Conservation (phyloP, 2,113 vertebrate genomes). For the Gadus chalcogrammus region DNA sequence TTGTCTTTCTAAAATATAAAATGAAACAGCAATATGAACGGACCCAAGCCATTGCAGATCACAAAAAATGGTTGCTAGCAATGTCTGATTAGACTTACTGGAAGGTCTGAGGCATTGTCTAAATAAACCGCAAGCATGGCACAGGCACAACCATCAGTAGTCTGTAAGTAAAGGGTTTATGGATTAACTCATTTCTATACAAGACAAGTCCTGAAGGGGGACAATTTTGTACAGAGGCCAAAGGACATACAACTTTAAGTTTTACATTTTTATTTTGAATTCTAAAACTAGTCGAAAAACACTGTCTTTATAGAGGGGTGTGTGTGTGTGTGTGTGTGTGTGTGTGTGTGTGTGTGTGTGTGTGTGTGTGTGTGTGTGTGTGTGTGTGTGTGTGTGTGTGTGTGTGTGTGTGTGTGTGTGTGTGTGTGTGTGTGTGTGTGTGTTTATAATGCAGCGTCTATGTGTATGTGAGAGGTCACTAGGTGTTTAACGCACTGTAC, state of each 20-base stretch:
- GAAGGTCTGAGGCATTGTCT: slow-evolving; percentile 85
- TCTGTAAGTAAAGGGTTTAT: slow-evolving; percentile 59
- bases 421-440: not conserved
- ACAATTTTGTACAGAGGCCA: not conserved
- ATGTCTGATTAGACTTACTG: slow-evolving; percentile 75
- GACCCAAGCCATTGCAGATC: no score
- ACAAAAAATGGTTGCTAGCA: no score
- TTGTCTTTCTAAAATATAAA: slow-evolving; percentile 78
- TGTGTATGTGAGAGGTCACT: not conserved
- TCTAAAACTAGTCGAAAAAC: no score
- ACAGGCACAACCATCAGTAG: slow-evolving; percentile 72
- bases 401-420: not conserved
- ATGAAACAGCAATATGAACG: not conserved
- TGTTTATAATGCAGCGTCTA: not conserved
- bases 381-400: not conserved
- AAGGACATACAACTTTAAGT: no score
- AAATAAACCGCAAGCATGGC: slow-evolving; percentile 91
- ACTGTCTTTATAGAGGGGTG: not conserved
- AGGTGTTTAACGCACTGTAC: slow-evolving; percentile 22
- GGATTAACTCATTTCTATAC: no score
- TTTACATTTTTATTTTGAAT: no score
- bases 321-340: not conserved
- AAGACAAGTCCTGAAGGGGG: not conserved
- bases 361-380: not conserved
- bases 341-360: not conserved